phyloP scores from a whole-genome alignment of 2,888 invertebrate genomes.

The Crepidodera aurea region DNA sequence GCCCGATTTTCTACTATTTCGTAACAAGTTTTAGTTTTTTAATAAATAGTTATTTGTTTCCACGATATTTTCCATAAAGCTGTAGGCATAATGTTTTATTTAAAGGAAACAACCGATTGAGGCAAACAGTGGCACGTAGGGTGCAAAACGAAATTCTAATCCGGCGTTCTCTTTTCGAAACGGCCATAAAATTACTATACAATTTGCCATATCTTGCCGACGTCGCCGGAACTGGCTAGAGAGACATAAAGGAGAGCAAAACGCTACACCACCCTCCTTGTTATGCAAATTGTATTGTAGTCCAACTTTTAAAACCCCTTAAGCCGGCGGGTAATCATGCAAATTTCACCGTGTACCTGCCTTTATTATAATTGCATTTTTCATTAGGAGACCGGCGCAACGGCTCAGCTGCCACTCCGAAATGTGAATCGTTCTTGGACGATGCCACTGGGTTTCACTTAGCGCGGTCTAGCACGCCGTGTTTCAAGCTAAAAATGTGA shows the following conservation, averaged over 20 bases:
- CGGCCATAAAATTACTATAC: constrained; percentile 55
- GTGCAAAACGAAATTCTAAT: constrained; percentile 49
- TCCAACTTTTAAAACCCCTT: constrained; percentile 61
- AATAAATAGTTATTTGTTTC: no score
- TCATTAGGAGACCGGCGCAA: constrained; percentile 39
- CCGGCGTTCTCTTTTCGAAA: constrained; percentile 46
- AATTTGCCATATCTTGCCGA: constrained; percentile 55
- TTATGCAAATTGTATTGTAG: constrained; percentile 61
- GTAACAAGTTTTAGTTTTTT: no score
- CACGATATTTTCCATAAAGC: background rate
- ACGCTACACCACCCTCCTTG: constrained; percentile 52
- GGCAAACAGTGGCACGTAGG: background rate
- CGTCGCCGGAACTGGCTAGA: constrained; percentile 52
- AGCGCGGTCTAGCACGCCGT: no score
- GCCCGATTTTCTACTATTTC: no score
- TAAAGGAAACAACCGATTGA: background rate
- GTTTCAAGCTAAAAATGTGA: no score
- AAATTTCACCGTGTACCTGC: constrained; percentile 52
- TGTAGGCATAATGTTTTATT: background rate
- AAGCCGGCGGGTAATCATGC: constrained; percentile 55
- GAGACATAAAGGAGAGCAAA: constrained; percentile 57
- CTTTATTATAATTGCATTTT: constrained; percentile 55
- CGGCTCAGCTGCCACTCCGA: constrained; percentile 34
- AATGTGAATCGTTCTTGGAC: no score
- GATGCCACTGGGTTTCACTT: no score